A percentile compares a stretch with the other conserved stretches of the same genome.
Evolutionary conservation across 2,888 invertebrate genomes (phyloP).

Genomic region (Drosophila multiciliata): DNA sequence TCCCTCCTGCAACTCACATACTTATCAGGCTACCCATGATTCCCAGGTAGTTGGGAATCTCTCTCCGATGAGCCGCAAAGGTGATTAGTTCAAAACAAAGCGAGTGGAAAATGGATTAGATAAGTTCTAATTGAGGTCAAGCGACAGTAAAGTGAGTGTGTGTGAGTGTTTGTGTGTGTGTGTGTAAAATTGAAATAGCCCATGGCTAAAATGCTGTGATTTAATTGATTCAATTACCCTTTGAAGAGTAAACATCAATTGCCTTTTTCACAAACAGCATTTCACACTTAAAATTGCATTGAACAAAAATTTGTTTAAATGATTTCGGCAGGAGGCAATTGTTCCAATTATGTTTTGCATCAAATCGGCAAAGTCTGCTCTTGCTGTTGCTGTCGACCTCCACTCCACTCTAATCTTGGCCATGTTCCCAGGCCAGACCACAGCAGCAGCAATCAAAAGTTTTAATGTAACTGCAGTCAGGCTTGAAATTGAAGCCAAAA

Average conservation of each 20-base stretch:
- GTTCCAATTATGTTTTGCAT: constrained; percentile 15
- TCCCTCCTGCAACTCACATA: constrained; percentile 34
- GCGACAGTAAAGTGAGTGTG: constrained; percentile 40
- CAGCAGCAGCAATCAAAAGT: constrained; percentile 70
- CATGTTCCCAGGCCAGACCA: constrained; percentile 51
- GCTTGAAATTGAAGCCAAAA: constrained; percentile 70
- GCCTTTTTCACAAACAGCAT: not conserved
- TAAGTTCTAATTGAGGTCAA: constrained; percentile 73
- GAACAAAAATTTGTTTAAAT: constrained; percentile 1
- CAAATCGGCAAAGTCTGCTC: not conserved
- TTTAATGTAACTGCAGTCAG: constrained; percentile 73
- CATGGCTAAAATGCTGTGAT: constrained; percentile 18
- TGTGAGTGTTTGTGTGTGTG: not conserved
- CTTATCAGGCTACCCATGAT: constrained; percentile 19
- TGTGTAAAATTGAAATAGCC: constrained; percentile 18
- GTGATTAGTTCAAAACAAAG: constrained; percentile 67
- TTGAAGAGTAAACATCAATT: constrained; percentile 5
- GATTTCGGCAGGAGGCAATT: constrained; percentile 5
- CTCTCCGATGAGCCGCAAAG: constrained; percentile 40
- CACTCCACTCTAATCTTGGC: constrained; percentile 44
- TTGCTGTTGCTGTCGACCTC: constrained; percentile 20
- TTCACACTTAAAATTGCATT: constrained; percentile 6
- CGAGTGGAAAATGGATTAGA: constrained; percentile 68
- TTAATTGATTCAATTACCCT: constrained; percentile 35
- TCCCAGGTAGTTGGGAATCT: constrained; percentile 52